Base-by-base conservation (phyloP, 1,140 invertebrate genomes). In the Dreissena rostriformis region DNA sequence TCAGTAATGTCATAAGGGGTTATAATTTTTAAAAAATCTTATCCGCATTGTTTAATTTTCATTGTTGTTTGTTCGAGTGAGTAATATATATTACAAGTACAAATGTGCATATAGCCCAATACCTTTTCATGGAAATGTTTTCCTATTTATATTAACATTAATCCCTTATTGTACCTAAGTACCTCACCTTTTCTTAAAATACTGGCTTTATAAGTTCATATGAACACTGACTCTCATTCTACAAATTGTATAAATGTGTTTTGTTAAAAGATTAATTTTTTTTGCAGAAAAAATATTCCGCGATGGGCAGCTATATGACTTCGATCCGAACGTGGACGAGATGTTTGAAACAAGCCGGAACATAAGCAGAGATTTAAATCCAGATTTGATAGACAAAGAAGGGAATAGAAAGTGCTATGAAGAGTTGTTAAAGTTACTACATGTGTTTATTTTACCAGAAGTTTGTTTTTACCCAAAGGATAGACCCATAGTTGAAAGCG, bases 261-360 rank as follows among this genome's bases (percentile, higher is more conserved):
- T 28, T 67, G 15, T 7, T 22, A 1, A 72, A 75, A 24, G 11
- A 1, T 75, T 29, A n/a, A 51, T 79, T 55, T 81, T 26, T 39
- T 0, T 78, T 84, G 66, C 74, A 84, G 82, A 84, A 63, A 61
- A 72, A 72, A 70, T 84, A 24, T 84, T 77, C 39, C 55, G 77
- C n/a, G 82, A 84, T 17, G 49, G 55, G 29, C 26, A 22, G 14
- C 71, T 24, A 29, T 84, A 84, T 78, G 82, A 84, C 67, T 84
- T 71, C 65, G 82, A 84, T 29, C 74, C 82, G 17, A 77, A 66
- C 52, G 74, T 84, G 5, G 82, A 84, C 77, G 82, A 84, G 53
- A 53, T 84, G 22, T 84, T 84, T 72, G 82, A 84, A 15, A 84
- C 75, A 17, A 39, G 73, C 29, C 39, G 26, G 26, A 17, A 57